These are phyloP conservation scores for Octomys mimax DNA, from an alignment of 2,797 vertebrate species.

Conservation along the genomic window DNA sequence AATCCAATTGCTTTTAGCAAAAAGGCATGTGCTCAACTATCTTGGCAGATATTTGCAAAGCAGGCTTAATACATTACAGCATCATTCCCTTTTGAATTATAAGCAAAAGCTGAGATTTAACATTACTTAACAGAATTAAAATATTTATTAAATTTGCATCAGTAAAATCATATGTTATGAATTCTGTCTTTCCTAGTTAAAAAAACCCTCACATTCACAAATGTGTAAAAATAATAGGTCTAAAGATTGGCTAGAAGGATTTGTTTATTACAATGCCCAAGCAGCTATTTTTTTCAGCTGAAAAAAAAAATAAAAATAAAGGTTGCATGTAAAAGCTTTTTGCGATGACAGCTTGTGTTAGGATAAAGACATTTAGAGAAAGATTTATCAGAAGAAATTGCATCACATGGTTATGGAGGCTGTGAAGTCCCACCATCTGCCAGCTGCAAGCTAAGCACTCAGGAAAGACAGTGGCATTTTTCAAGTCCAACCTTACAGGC, in stretches of 20 bases:
- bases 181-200: slow-evolving; percentile 3
- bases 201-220: background rate
- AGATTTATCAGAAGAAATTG: background rate
- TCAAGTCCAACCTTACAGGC: background rate
- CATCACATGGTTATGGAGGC: background rate
- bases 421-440: background rate
- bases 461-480: background rate
- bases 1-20: slow-evolving; percentile 20
- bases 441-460: background rate
- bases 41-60: background rate
- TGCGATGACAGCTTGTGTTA: background rate
- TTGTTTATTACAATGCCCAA: slow-evolving; percentile 26
- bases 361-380: background rate
- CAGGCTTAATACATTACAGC: background rate
- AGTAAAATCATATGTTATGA: slow-evolving; percentile 50
- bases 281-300: background rate
- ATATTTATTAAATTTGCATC: slow-evolving; percentile 59
- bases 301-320: background rate
- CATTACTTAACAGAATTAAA: background rate
- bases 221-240: slow-evolving; percentile 10
- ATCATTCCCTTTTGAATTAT: background rate
- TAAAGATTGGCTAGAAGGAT: slow-evolving; percentile 36
- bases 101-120: slow-evolving; percentile 38
- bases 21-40: background rate
- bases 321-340: background rate